Conservation (phyloP, 2,888 invertebrate genomes). For the Pammene fasciana region DNA sequence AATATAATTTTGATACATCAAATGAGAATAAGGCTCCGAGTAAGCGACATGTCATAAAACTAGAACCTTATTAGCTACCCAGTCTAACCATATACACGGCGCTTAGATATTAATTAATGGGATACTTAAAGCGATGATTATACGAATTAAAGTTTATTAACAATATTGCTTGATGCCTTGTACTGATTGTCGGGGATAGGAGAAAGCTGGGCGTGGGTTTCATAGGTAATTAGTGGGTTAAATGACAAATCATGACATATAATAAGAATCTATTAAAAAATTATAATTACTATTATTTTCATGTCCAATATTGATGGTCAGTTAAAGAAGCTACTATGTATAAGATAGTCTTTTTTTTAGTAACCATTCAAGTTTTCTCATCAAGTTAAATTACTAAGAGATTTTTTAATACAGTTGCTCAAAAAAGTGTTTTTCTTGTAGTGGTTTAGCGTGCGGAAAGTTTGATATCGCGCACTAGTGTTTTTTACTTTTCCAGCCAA, state of each 20-base stretch:
- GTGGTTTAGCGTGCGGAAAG: too few relatives aligned
- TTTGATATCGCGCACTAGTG: too few relatives aligned
- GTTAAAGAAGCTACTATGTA: not conserved
- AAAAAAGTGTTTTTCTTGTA: too few relatives aligned
- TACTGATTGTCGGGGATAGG: slow-evolving; percentile 12
- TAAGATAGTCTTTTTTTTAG: too few relatives aligned
- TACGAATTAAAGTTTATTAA: slow-evolving; percentile 25
- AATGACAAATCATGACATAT: slow-evolving; percentile 7
- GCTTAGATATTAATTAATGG: slow-evolving; percentile 33
- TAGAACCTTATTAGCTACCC: slow-evolving; percentile 32
- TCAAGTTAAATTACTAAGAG: too few relatives aligned
- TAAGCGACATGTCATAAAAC: slow-evolving; percentile 35
- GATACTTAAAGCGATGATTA: slow-evolving; percentile 27
- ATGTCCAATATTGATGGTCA: not conserved
- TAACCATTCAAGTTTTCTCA: too few relatives aligned
- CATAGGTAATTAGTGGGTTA: slow-evolving; percentile 6
- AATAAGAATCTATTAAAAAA: not conserved
- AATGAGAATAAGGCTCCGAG: not conserved
- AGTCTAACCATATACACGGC: slow-evolving; percentile 23
- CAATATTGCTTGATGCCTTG: slow-evolving; percentile 12
- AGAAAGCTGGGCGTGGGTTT: slow-evolving; percentile 37
- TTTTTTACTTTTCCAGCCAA: too few relatives aligned
- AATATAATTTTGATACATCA: not conserved
- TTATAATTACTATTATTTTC: slow-evolving; percentile 3
- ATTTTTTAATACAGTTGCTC: too few relatives aligned